Base-by-base conservation (phyloP, 92 coral and sea anemone genomes). In the Heliopora coerulea region DNA sequence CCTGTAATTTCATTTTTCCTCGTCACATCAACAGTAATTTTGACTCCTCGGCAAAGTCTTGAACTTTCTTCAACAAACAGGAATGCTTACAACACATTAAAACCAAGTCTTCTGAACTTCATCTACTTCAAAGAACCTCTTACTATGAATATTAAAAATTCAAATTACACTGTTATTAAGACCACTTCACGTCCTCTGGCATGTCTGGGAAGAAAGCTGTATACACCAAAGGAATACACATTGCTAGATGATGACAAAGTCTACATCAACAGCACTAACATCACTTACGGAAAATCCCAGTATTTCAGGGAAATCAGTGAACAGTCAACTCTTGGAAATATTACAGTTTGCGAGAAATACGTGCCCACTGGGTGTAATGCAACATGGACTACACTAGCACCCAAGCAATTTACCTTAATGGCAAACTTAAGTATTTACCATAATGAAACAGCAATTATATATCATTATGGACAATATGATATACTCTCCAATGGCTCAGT, bases 321-420 rank as follows among this genome's bases (percentile, higher is more conserved):
- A 3, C 58, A 67, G 11, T 59, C 26, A 0, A 34, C 18, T 28
- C 74, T 46, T 15, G 74, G 21, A 7, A 70, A 70, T 37, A 70
- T 54, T 8, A 70, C 77, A 56, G 77, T 86, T 65, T 49, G 72
- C 63, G 20, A 73, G 29, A 62, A 68, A 57, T 62, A 34, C 74
- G 19, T 68, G 28, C 84, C 76, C 23, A 54, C 86, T 62, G 24
- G 49, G 66, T 64, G 42, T 62, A 73, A 78, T 59, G 59, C 70
- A 31, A 8, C 62, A 20, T 21, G 40, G 20, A 54, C 39, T 0
- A 40, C 12, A 3, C 54, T 49, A 44, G 35, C 29, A 25, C 50
- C 63, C 0, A 44, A 52, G 1, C 28, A 70, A 26, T 70, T 49
- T 35, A 23, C 14, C 19, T 10, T 70, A 31, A 6, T 50, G 28